A percentile compares a stretch with the other conserved stretches of the same genome.
phyloP scores from a whole-genome alignment of 1,140 invertebrate species.

The Geopemphigus sp. region DNA sequence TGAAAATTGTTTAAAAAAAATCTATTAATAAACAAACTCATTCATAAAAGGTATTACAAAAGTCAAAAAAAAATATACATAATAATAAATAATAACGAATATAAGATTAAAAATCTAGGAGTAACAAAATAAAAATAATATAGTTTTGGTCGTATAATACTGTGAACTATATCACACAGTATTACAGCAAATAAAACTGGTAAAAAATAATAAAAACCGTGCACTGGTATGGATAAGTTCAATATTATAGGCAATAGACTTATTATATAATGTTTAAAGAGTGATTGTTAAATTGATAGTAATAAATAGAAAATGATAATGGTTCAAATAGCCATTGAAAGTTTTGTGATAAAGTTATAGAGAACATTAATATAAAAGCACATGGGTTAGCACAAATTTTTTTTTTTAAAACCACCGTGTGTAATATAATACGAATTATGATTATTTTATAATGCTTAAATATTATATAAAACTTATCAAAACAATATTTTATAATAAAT shows the following conservation, averaged over 20 bases:
- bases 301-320: constrained; percentile 6
- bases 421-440: neutral
- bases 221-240: neutral
- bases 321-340: neutral
- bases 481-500: constrained; percentile 21
- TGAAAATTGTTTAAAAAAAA: neutral
- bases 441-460: neutral
- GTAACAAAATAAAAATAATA: constrained; percentile 31
- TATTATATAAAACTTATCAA: constrained; percentile 13
- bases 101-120: constrained; percentile 31
- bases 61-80: constrained; percentile 7
- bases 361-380: neutral
- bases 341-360: neutral
- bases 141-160: constrained; percentile 42
- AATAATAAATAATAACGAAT: constrained; percentile 43
- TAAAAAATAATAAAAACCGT: constrained; percentile 6
- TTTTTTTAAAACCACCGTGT: neutral
- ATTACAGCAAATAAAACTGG: neutral
- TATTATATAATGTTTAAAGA: no score
- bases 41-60: constrained; percentile 24
- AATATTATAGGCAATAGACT: no score
- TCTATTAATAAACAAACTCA: neutral
- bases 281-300: neutral
- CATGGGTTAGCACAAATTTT: no score
- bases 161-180: constrained; percentile 32